These are phyloP conservation scores for Cossypha heuglini DNA, from an alignment of 2,797 vertebrate genomes.

Conservation along the genomic window DNA sequence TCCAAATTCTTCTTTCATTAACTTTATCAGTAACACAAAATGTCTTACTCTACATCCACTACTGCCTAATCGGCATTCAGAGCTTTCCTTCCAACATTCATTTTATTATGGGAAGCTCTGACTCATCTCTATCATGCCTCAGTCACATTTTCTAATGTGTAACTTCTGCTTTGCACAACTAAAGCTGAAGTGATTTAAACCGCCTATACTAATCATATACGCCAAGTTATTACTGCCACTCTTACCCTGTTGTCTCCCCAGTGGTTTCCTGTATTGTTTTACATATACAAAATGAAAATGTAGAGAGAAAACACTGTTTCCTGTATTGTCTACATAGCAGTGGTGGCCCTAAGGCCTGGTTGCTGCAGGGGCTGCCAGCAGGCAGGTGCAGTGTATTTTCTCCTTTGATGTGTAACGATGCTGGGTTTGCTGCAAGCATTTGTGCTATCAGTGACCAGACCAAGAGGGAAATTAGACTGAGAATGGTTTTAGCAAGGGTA, in stretches of 20 bases:
- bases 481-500: not conserved
- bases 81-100: not conserved
- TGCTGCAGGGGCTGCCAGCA: not conserved
- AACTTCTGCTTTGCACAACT: conserved; percentile 1
- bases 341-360: not conserved
- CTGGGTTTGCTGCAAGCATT: not conserved
- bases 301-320: not conserved
- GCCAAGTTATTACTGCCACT: not conserved
- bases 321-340: not conserved
- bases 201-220: not conserved
- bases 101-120: not conserved
- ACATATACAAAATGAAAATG: not conserved
- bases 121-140: not conserved
- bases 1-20: not conserved
- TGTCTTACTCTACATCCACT: not conserved
- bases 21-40: not conserved
- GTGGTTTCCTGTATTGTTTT: not conserved
- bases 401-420: rapidly evolving
- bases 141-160: not conserved
- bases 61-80: not conserved
- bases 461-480: not conserved
- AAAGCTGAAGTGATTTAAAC: not conserved
- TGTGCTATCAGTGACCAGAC: not conserved
- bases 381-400: not conserved
- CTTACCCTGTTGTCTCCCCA: not conserved